phyloP scores from a whole-genome alignment of 2,888 invertebrate species.

The Phyllotreta cruciferae region DNA sequence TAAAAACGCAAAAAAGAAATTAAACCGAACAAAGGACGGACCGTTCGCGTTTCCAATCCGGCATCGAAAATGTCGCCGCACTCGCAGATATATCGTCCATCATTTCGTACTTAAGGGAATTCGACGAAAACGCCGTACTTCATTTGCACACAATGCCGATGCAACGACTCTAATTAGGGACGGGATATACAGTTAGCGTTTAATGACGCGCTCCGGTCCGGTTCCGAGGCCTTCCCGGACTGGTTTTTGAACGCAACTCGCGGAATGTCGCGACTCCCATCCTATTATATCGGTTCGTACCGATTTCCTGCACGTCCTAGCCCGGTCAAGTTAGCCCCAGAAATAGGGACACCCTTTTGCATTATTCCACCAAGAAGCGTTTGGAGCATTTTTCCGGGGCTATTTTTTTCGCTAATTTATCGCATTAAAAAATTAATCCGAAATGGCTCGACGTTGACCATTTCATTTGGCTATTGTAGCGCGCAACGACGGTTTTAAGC shows the following conservation, averaged over 20 bases:
- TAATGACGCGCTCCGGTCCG: constrained; percentile 48
- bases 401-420: too few relatives aligned
- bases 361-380: too few relatives aligned
- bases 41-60: constrained; percentile 31
- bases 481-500: too few relatives aligned
- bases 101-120: constrained; percentile 42
- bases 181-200: constrained; percentile 52
- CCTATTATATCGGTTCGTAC: background rate
- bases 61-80: constrained; percentile 29
- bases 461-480: too few relatives aligned
- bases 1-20: too few relatives aligned
- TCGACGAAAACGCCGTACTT: constrained; percentile 41
- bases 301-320: background rate
- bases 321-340: too few relatives aligned
- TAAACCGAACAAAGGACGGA: constrained; percentile 14
- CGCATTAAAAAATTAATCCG: too few relatives aligned
- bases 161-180: constrained; percentile 52
- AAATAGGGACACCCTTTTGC: too few relatives aligned
- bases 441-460: too few relatives aligned
- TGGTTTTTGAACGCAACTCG: constrained; percentile 30
- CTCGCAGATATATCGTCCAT: constrained; percentile 39
- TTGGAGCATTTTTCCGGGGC: too few relatives aligned
- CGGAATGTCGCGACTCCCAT: constrained; percentile 5
- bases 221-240: constrained; percentile 31
- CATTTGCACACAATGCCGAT: constrained; percentile 54